Evolutionary conservation across 2,113 vertebrate species (phyloP), one percentile per base, ranked within the genome.

Genomic region (Pseudolaguvia tuberculata): DNA sequence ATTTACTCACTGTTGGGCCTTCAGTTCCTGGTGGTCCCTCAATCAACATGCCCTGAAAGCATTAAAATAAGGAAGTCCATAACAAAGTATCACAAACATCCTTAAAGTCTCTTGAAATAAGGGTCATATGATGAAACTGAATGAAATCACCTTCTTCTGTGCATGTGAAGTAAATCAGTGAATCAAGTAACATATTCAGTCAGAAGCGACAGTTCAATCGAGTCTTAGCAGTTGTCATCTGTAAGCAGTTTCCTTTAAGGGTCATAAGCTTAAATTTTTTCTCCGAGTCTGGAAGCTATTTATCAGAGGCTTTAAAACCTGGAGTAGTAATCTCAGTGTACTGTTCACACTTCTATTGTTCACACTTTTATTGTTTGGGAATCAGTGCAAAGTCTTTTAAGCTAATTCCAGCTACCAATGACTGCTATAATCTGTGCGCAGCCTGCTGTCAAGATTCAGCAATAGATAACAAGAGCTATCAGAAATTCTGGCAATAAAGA

Each of bases 11-110:
- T 84, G 92, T 88, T 67, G 92, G 91, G 78, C 94, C 94, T 88
- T 95, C 94, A 52, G 92, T 88, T 78, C 94, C 94, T 47, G 94
- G 92, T 13, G 93, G 92, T 9, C 94, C 94, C 78, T 95, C 93
- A 59, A 95, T 94, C 27, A 96, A 66, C 94, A 95, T 95, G 1
- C 94, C 94, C 94, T 96, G 79, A 4, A 1, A 11, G 72, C 73
- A 76, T 79, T 6, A 65, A 70, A 62, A 58, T 23, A 0, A 20
- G 55, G 14, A 73, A 35, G 23, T 3, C 20, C 23, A 21, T 62
- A 2, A 0, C 20, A 21, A 31, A 18, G 17, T 20, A n/a, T 62
- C 9, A 62, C 0, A 45, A 45, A 63, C 13, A 25, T 65, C 39
- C 1, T 47, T 21, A 13, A 11, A 45, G 3, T 12, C 29, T 35